Conservation (phyloP, 2,113 vertebrate species). For the Platichthys stellatus region DNA sequence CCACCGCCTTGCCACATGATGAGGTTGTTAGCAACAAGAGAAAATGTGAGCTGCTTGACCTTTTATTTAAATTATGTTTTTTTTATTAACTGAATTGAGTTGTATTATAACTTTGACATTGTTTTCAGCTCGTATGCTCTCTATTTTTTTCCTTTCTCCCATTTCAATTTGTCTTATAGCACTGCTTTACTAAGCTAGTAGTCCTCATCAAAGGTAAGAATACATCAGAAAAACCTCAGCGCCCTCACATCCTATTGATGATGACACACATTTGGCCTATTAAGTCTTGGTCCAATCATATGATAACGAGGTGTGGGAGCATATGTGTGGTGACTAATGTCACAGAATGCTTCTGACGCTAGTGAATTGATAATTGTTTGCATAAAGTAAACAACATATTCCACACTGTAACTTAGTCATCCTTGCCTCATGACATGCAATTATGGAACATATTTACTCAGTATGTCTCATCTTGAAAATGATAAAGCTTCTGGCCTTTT, state of each 20-base stretch:
- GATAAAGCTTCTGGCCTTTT: conserved; percentile 37
- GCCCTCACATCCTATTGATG: conserved; percentile 35
- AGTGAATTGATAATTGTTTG: conserved; percentile 74
- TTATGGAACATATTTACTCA: conserved; percentile 39
- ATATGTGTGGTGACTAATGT: conserved; percentile 73
- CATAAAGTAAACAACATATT: conserved; percentile 70
- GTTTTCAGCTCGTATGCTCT: background rate
- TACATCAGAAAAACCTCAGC: conserved; percentile 28
- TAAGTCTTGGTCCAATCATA: conserved; percentile 53
- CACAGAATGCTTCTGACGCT: conserved; percentile 70
- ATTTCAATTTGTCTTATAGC: background rate
- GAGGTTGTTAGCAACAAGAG: conserved; percentile 47
- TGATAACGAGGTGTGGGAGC: conserved; percentile 68
- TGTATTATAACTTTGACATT: background rate
- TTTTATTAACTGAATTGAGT: background rate
- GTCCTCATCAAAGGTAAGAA: conserved; percentile 40
- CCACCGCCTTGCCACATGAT: conserved; percentile 30
- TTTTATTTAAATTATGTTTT: conserved; percentile 27
- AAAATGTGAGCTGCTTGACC: conserved; percentile 50
- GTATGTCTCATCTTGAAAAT: conserved; percentile 43
- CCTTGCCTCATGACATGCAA: conserved; percentile 59
- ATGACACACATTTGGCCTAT: conserved; percentile 62
- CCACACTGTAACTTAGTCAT: conserved; percentile 69
- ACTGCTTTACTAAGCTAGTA: background rate
- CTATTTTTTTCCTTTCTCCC: background rate